A percentile compares a stretch with the other conserved stretches of the same genome.
Evolutionary conservation across 2,888 invertebrate species (phyloP).

Genomic region (Anodontia alba): DNA sequence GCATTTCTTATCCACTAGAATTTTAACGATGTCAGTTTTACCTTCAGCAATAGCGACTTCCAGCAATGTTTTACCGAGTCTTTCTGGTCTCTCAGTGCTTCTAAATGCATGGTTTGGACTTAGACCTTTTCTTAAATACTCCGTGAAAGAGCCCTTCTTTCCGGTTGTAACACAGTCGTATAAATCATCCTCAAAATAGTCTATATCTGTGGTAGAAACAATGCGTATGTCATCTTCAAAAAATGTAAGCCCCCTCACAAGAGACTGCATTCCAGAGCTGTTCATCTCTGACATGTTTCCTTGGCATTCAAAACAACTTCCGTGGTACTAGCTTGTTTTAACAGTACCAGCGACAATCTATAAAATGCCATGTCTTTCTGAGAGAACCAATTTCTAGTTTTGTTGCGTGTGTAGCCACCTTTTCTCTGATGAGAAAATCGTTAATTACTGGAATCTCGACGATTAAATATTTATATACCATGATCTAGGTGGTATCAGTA

Average conservation of each 20-base stretch:
- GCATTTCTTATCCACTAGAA: slow-evolving; percentile 64
- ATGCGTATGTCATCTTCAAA: slow-evolving; percentile 25
- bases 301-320: too few relatives aligned
- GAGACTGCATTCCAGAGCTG: background rate
- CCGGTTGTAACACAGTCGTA: slow-evolving; percentile 63
- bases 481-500: too few relatives aligned
- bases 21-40: slow-evolving; percentile 63
- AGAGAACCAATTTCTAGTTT: too few relatives aligned
- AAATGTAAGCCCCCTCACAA: background rate
- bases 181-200: slow-evolving; percentile 74
- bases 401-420: too few relatives aligned
- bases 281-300: background rate
- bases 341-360: too few relatives aligned
- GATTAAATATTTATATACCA: too few relatives aligned
- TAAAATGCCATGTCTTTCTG: too few relatives aligned
- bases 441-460: too few relatives aligned
- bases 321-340: too few relatives aligned
- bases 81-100: slow-evolving; percentile 63
- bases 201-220: slow-evolving; percentile 63
- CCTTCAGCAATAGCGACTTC: slow-evolving; percentile 67
- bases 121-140: slow-evolving; percentile 69
- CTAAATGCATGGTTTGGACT: slow-evolving; percentile 73
- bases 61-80: slow-evolving; percentile 72
- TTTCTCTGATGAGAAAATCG: too few relatives aligned
- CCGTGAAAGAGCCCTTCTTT: slow-evolving; percentile 50